These are phyloP conservation scores for Napeogenes inachia DNA, from an alignment of 2,888 invertebrate genomes.

Conservation along the genomic window DNA sequence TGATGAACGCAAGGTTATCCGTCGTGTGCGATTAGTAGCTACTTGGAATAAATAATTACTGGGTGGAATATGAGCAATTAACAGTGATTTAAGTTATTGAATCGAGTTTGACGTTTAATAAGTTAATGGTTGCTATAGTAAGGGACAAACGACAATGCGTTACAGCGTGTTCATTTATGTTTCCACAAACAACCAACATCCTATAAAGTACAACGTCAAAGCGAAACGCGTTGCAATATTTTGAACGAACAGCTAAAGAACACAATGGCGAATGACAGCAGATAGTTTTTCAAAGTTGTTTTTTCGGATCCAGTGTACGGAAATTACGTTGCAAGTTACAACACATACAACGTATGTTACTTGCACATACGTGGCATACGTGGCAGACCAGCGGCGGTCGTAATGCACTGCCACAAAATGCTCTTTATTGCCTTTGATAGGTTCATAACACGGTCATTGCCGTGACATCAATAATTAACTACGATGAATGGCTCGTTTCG, in stretches of 20 bases:
- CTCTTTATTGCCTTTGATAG: slow-evolving; percentile 43
- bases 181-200: slow-evolving; percentile 14
- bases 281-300: slow-evolving; percentile 17
- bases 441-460: slow-evolving; percentile 50
- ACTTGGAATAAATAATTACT: slow-evolving; percentile 7
- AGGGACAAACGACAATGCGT: no score
- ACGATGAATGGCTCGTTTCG: slow-evolving; percentile 45
- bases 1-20: slow-evolving; percentile 55
- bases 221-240: slow-evolving; percentile 17
- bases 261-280: slow-evolving; percentile 18
- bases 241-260: slow-evolving; percentile 14
- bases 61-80: neutral
- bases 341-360: slow-evolving; percentile 17
- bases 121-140: no score
- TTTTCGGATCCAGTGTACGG: slow-evolving; percentile 15
- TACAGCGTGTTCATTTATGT: slow-evolving; percentile 7
- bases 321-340: slow-evolving; percentile 27
- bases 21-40: slow-evolving; percentile 42
- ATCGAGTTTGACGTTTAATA: no score
- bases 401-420: slow-evolving; percentile 32
- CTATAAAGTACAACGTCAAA: slow-evolving; percentile 21
- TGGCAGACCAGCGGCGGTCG: slow-evolving; percentile 25
- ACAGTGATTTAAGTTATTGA: no score
- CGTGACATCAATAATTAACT: slow-evolving; percentile 56
- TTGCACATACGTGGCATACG: no score